Percentiles rank a stretch among this genome's conserved stretches.
Evolutionary conservation across 2,888 invertebrate genomes (phyloP).

Genomic region (Drosophila vallismaia): DNA sequence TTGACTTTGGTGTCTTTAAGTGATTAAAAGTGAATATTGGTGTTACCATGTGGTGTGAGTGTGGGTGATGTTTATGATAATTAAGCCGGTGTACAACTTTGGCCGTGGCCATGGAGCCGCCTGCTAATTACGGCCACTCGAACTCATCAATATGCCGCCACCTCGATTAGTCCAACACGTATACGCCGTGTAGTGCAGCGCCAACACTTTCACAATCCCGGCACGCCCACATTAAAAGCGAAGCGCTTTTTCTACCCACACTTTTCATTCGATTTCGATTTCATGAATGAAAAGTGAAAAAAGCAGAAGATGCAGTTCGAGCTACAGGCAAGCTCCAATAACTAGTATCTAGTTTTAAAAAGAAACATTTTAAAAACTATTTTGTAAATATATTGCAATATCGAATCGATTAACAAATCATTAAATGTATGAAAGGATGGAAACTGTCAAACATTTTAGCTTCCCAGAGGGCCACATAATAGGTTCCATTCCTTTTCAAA

Average conservation of each 20-base stretch:
- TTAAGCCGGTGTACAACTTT: slow-evolving; percentile 61
- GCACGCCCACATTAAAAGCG: slow-evolving; percentile 31
- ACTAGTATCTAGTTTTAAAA: background rate
- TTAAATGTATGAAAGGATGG: too few relatives aligned
- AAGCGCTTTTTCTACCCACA: slow-evolving; percentile 44
- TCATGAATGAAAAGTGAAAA: slow-evolving; percentile 52
- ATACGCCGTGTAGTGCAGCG: slow-evolving; percentile 45
- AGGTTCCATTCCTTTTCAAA: too few relatives aligned
- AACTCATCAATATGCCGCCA: slow-evolving; percentile 69
- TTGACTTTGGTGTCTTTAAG: slow-evolving; percentile 10
- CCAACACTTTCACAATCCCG: slow-evolving; percentile 56
- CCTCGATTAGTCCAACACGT: slow-evolving; percentile 48
- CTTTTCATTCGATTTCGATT: slow-evolving; percentile 16
- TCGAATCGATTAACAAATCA: too few relatives aligned
- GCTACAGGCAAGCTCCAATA: background rate
- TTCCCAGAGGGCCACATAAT: too few relatives aligned
- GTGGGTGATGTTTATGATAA: slow-evolving; percentile 42
- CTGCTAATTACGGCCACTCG: slow-evolving; percentile 59
- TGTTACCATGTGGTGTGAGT: slow-evolving; percentile 11
- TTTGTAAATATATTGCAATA: too few relatives aligned
- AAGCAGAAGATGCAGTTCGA: background rate
- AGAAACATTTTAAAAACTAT: background rate
- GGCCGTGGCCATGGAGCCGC: slow-evolving; percentile 61
- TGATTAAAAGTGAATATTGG: slow-evolving; percentile 19
- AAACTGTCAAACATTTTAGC: too few relatives aligned